phyloP scores from a whole-genome alignment of 2,113 vertebrate genomes.

The Cygnus buccinator region DNA sequence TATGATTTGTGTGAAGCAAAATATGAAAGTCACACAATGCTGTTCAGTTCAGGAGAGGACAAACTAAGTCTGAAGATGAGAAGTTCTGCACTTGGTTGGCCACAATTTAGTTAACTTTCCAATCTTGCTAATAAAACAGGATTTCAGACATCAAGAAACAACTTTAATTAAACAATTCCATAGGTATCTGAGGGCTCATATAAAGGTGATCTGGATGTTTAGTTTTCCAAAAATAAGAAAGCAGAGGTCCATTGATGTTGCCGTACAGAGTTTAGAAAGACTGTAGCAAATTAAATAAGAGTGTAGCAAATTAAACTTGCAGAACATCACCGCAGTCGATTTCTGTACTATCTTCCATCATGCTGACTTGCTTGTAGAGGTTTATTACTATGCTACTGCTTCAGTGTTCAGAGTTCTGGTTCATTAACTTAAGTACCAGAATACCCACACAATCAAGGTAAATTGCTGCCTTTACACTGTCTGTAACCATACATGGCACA shows the following conservation, averaged over 20 bases:
- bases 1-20: background rate
- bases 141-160: background rate
- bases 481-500: slow-evolving; percentile 24
- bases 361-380: background rate
- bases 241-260: background rate
- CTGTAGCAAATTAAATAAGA: background rate
- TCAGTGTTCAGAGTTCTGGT: slow-evolving; percentile 28
- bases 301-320: slow-evolving; percentile 27
- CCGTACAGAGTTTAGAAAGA: background rate
- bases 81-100: background rate
- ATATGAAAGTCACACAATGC: background rate
- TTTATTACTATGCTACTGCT: slow-evolving; percentile 26
- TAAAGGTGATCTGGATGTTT: background rate
- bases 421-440: slow-evolving; percentile 53
- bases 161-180: background rate
- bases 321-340: background rate
- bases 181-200: background rate
- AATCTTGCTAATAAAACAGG: background rate
- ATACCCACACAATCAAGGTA: slow-evolving; percentile 31
- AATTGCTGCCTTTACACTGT: slow-evolving; percentile 51
- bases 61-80: background rate
- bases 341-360: background rate
- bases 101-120: background rate
- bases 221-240: background rate
- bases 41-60: background rate